Evolutionary conservation across 2,888 invertebrate genomes (phyloP).

Genomic region (Myathropa florea): DNA sequence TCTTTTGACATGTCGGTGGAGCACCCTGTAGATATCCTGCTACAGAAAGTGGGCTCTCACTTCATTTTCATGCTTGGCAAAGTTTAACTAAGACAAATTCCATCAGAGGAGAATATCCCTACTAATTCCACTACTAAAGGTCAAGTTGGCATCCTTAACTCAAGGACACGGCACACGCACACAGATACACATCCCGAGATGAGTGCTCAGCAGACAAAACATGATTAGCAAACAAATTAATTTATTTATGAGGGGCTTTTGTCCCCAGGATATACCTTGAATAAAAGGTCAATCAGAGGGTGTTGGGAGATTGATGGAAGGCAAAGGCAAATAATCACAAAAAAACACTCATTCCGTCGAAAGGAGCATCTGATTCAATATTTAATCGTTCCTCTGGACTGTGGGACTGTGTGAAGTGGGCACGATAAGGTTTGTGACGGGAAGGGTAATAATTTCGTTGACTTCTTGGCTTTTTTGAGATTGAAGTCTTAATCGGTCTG

Average conservation of each 20-base stretch:
- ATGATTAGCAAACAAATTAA: constrained; percentile 38
- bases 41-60: not conserved
- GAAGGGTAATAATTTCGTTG: not conserved
- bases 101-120: too few species aligned
- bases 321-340: constrained; percentile 11
- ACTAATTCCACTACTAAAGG: not conserved
- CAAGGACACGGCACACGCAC: not conserved
- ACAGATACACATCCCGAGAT: not conserved
- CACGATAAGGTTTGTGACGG: not conserved
- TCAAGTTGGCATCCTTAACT: not conserved
- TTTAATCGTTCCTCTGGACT: constrained; percentile 19
- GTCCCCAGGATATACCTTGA: not conserved
- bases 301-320: not conserved
- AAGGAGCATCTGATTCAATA: constrained; percentile 28
- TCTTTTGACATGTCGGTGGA: too few species aligned
- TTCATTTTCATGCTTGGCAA: not conserved
- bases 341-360: not conserved
- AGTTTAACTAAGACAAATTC: not conserved
- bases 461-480: not conserved
- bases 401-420: not conserved
- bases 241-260: constrained; percentile 16
- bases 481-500: not conserved
- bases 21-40: too few species aligned
- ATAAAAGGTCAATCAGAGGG: not conserved
- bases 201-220: constrained; percentile 10